phyloP scores from a whole-genome alignment of 2,888 invertebrate genomes.

The Apodemia hepburni region DNA sequence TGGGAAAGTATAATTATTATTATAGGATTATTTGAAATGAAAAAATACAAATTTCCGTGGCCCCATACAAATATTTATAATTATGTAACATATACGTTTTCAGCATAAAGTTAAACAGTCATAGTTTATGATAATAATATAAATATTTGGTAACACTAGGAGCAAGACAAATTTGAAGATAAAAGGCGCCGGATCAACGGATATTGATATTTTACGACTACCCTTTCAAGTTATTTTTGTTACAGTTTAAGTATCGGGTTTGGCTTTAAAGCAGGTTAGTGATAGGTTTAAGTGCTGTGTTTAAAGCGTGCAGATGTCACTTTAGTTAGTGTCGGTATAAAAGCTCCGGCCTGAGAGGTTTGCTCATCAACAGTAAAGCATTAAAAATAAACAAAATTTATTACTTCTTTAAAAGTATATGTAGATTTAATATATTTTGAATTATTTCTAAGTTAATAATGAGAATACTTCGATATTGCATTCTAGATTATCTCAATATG shows the following conservation, averaged over 20 bases:
- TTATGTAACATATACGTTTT: too few relatives aligned
- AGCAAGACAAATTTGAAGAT: constrained; percentile 51
- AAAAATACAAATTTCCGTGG: too few relatives aligned
- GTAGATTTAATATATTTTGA: too few relatives aligned
- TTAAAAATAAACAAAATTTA: too few relatives aligned
- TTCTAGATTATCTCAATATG: too few relatives aligned
- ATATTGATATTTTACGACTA: constrained; percentile 55
- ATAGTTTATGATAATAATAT: background rate
- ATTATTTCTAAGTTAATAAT: too few relatives aligned
- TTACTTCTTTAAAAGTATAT: too few relatives aligned
- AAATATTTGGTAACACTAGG: constrained; percentile 20
- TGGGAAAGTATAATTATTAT: too few relatives aligned
- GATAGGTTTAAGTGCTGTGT: constrained; percentile 1
- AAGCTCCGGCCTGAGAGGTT: background rate
- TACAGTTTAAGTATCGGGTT: constrained; percentile 21
- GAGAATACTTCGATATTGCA: too few relatives aligned
- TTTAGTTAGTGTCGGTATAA: background rate
- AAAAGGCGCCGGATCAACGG: constrained; percentile 48
- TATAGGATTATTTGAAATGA: too few relatives aligned
- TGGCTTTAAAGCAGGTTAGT: constrained; percentile 20
- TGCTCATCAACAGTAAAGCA: background rate
- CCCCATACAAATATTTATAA: too few relatives aligned
- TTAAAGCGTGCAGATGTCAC: background rate
- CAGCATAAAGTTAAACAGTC: background rate
- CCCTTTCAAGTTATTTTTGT: constrained; percentile 45